Evolutionary conservation across 1,140 invertebrate species (phyloP), one percentile per base, ranked within the genome.

Genomic region (Drosophila ambigua): DNA sequence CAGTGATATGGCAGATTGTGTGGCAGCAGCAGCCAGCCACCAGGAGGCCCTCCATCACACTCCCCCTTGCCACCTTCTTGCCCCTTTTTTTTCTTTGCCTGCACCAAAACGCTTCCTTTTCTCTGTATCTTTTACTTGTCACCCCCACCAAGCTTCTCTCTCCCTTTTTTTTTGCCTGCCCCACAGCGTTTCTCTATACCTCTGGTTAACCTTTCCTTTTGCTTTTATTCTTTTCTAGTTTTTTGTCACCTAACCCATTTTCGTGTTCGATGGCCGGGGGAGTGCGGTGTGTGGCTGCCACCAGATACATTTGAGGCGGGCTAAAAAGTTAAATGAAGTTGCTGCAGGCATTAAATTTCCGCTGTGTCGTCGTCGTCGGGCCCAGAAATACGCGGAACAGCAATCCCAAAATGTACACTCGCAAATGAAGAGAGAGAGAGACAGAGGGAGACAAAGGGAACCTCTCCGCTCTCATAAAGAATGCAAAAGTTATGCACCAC

Each of bases 1-100:
- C 87, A 90, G 87, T 90, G 87, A 90, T 90, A 90, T 90, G 79
- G 79, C 84, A 89, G 77, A 89, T 89, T 89, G 85, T 89, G 79
- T 69, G 77, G 72, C 72, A 79, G 84, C 72, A 79, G 84, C 16
- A 16, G 16, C 16, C 67, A 84, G 73, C 62, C 71, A 51, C 60
- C 60, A 50, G 28, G 41, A 20, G 20, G 20, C 20, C 20, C 20
- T 20, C 20, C 20, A 20, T 20, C 20, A 20, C 20, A n/a, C 1
- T 1, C 1, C 20, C 20, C 23, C 23, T 9, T 50, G 43, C 5
- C 52, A 23, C 5, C 23, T 15, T 24, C 4, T 4, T 15, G 2
- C 26, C 23, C 7, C 16, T 1, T 16, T n/a, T 1, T 23, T 48
- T 16, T 20, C 9, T 31, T 31, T 31, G 8, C 8, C 31, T 9